Evolutionary conservation across 2,113 vertebrate species (phyloP).

Genomic region (Narcine bancroftii): DNA sequence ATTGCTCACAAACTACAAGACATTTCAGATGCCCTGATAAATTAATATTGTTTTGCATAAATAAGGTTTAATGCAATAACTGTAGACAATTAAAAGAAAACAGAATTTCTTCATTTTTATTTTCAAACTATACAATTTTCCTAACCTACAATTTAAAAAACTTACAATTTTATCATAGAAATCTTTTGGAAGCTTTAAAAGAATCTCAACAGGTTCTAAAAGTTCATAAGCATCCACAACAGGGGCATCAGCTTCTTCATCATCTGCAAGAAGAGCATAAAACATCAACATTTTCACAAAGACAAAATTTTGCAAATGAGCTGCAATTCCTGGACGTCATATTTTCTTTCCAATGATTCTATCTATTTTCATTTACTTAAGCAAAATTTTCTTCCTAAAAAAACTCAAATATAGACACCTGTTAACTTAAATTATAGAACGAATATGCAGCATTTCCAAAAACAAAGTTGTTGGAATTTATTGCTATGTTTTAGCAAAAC

Average conservation of each 20-base stretch:
- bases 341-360: not conserved
- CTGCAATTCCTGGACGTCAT: not conserved
- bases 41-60: not conserved
- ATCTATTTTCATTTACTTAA: not conserved
- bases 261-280: constrained; percentile 48
- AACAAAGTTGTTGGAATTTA: no score
- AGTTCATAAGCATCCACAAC: constrained; percentile 90
- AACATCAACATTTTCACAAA: not conserved
- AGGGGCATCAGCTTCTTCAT: constrained; percentile 60
- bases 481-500: no score
- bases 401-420: not conserved
- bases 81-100: no score
- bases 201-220: constrained; percentile 87
- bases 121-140: not conserved
- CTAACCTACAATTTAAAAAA: not conserved
- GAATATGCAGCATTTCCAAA: not conserved
- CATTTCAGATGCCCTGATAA: not conserved
- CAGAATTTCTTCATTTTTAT: not conserved
- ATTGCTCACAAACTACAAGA: not conserved
- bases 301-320: not conserved
- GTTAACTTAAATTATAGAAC: not conserved
- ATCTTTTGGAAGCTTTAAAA: constrained; percentile 94
- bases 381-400: not conserved
- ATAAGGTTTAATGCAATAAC: no score
- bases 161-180: constrained; percentile 97